A percentile compares a stretch with the other conserved stretches of the same genome.
Conservation (phyloP, 2,888 invertebrate genomes). For the Hymenopus coronatus region DNA sequence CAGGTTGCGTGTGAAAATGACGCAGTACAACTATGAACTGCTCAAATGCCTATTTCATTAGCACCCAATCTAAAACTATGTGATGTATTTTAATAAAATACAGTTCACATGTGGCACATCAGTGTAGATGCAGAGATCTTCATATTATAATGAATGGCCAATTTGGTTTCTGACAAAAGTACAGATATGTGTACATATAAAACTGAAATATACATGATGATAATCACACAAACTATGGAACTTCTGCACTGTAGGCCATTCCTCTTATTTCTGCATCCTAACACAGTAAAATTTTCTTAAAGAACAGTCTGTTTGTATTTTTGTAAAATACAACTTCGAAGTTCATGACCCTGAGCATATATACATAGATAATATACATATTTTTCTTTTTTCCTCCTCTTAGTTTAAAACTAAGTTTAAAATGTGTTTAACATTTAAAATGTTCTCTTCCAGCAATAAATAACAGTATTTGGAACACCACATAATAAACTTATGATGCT, state of each 20-base stretch:
- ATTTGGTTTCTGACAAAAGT: background rate
- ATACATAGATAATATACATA: background rate
- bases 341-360: background rate
- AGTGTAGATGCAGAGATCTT: background rate
- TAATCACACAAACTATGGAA: background rate
- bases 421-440: background rate
- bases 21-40: background rate
- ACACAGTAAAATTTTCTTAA: background rate
- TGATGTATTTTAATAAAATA: background rate
- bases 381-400: background rate
- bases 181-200: background rate
- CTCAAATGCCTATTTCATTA: background rate
- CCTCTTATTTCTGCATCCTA: background rate
- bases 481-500: background rate
- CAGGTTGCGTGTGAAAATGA: background rate
- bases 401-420: background rate
- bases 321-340: background rate
- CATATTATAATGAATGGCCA: background rate
- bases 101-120: background rate
- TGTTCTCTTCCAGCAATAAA: background rate
- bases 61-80: background rate
- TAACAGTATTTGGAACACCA: background rate
- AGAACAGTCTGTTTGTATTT: background rate
- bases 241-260: background rate
- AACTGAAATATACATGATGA: background rate